Base-by-base conservation (phyloP, 2,113 vertebrate species). In the Smithornis capensis region DNA sequence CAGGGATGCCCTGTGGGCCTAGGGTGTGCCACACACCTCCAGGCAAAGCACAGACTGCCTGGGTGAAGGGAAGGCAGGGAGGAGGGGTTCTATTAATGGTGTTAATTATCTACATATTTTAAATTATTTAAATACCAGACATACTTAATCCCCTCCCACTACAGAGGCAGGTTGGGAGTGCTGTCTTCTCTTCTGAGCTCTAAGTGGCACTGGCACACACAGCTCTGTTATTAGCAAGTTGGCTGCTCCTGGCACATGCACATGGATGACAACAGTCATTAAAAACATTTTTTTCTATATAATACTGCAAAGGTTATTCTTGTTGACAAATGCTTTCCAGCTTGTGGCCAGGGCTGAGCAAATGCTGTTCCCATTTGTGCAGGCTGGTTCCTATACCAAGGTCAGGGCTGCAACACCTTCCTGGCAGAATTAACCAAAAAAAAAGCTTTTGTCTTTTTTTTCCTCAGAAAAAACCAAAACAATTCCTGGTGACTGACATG, bases 281-380 rank as follows among this genome's bases (percentile, higher is more conserved):
- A 73, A 90, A 84, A 88, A 5, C 44, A 31, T 25, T 57, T 73
- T 57, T 63, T n/a, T 22, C 12, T 35, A 19, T 55, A 23, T 33
- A 71, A n/a, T 64, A 60, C 23, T 83, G 59, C 71, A 69, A 44
- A 86, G 49, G n/a, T 83, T 92, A 77, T 89, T 73, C 75, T 65
- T 73, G 67, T 79, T 92, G 89, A 83, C 83, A 83, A 57, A 62
- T 7, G 19, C 47, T 82, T 91, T 87, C 60, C 60, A 87, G 44
- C 40, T 37, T 44, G 50, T 57, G 60, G 83, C 56, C 7, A 3
- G 38, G 57, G 14, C 71, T 67, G 35, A 83, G 68, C 49, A 56
- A 90, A 38, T 73, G 79, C 88, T 83, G 49, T 40, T 88, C 49
- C 57, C 14, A 17, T 49, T 92, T 2, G 3, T 80, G 53, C 11